Evolutionary conservation across 1,140 invertebrate genomes (phyloP).

Genomic region (Meteorus sp.): DNA sequence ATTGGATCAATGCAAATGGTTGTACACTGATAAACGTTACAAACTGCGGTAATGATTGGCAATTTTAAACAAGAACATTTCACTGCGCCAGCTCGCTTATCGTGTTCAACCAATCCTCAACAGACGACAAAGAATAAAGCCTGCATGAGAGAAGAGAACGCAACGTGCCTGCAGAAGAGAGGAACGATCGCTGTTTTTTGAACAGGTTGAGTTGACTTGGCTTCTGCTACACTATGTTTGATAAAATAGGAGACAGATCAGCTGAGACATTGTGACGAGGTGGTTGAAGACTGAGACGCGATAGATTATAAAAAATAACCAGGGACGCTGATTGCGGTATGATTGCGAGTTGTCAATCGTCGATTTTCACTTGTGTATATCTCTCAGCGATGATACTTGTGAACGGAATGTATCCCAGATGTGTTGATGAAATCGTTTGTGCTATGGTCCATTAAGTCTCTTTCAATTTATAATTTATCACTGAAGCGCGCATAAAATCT

Average conservation of each 20-base stretch:
- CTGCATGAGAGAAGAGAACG: slow-evolving; percentile 13
- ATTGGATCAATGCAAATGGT: slow-evolving; percentile 37
- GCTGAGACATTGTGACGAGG: too few species aligned
- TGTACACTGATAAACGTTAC: slow-evolving; percentile 50
- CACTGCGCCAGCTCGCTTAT: slow-evolving; percentile 46
- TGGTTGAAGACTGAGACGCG: not conserved
- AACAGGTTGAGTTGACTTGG: slow-evolving; percentile 23
- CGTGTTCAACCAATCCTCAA: slow-evolving; percentile 25
- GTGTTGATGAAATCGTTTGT: too few species aligned
- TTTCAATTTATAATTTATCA: too few species aligned
- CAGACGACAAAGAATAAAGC: too few species aligned
- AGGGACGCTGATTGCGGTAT: too few species aligned
- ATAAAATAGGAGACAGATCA: not conserved
- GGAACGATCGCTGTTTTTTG: slow-evolving; percentile 5
- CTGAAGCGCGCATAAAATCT: too few species aligned
- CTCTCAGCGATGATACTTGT: too few species aligned
- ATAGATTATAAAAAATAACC: too few species aligned
- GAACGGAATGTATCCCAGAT: too few species aligned
- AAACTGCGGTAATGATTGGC: slow-evolving; percentile 52
- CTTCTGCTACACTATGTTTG: slow-evolving; percentile 6
- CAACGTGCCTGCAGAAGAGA: slow-evolving; percentile 11
- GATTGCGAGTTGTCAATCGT: too few species aligned
- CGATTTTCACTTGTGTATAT: too few species aligned
- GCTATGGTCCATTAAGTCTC: too few species aligned
- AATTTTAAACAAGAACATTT: slow-evolving; percentile 55